phyloP scores from a whole-genome alignment of 2,797 vertebrate species.

The Cichlasoma orientale region DNA sequence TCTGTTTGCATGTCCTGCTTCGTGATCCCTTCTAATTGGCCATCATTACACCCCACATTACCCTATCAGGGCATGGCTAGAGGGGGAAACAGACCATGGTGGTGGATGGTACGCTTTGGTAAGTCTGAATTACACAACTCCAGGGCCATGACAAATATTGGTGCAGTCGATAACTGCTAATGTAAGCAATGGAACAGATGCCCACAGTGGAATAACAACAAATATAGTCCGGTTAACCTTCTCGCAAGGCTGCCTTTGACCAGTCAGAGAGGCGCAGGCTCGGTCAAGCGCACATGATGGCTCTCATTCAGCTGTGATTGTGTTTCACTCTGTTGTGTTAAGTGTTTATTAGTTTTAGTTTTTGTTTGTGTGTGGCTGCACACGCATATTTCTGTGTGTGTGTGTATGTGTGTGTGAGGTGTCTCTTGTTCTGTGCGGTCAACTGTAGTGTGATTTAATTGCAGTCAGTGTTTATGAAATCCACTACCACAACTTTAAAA shows the following conservation, averaged over 20 bases:
- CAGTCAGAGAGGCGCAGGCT: constrained; percentile 61
- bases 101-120: constrained; percentile 78
- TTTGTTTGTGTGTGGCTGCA: not conserved
- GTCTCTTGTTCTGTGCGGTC: constrained; percentile 53
- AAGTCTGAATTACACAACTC: constrained; percentile 82
- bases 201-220: constrained; percentile 70
- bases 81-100: constrained; percentile 80
- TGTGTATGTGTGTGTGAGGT: constrained; percentile 5
- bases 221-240: constrained; percentile 80
- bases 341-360: constrained; percentile 68
- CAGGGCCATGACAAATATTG: constrained; percentile 77
- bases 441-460: constrained; percentile 60
- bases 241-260: constrained; percentile 75
- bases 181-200: constrained; percentile 79
- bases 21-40: constrained; percentile 82
- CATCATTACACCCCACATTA: constrained; percentile 82
- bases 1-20: constrained; percentile 80
- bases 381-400: not conserved
- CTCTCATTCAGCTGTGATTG: constrained; percentile 66
- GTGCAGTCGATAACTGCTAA: constrained; percentile 76
- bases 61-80: constrained; percentile 75
- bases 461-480: constrained; percentile 59
- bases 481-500: constrained; percentile 50
- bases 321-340: constrained; percentile 70
- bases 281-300: constrained; percentile 72